Base-by-base conservation (phyloP, 1,140 invertebrate genomes). In the Musca domestica region DNA sequence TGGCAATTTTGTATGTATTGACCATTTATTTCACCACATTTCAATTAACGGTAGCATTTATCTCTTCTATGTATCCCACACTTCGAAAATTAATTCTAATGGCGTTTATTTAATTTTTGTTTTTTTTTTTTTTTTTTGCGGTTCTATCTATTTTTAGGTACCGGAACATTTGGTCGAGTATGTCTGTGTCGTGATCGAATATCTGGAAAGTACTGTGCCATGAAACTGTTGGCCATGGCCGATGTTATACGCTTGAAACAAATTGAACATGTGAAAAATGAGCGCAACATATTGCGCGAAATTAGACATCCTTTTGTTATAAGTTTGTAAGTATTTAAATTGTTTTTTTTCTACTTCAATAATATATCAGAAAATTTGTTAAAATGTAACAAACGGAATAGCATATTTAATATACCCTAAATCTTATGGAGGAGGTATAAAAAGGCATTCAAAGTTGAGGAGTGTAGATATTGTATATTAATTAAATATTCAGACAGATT, bases 231-330 rank as follows among this genome's bases (percentile, higher is more conserved):
- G 68, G 90, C 92, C 30, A 94, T 98, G 82, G 87, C 91, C 41
- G 94, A 96, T 81, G 92, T 98, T 34, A 94, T 98, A 74, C 87
- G 93, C 76, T 84, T 97, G 64, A 97, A 97, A 82, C 93, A 95
- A 83, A 92, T 95, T 61, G 95, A 97, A 75, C 95, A 98, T 81
- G 95, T 97, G 19, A 94, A 93, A 83, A 97, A 96, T 80, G 95
- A 98, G 83, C 95, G 95, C 78, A 91, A 89, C 72, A 95, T 98
- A 72, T 86, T 98, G 54, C 85, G 90, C 69, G 90, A 92, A 83
- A 91, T 97, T 64, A 88, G 90, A 71, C 95, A 98, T 86, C 95
- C 95, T 65, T 98, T 98, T 83, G 92, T 98, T 70, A 94, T 98
- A 25, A 93, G 94, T 80, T 86, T 98, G 95, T 97, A 86, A 93